phyloP scores from a whole-genome alignment of 2,888 invertebrate species.

The Nemoura dubitans region DNA sequence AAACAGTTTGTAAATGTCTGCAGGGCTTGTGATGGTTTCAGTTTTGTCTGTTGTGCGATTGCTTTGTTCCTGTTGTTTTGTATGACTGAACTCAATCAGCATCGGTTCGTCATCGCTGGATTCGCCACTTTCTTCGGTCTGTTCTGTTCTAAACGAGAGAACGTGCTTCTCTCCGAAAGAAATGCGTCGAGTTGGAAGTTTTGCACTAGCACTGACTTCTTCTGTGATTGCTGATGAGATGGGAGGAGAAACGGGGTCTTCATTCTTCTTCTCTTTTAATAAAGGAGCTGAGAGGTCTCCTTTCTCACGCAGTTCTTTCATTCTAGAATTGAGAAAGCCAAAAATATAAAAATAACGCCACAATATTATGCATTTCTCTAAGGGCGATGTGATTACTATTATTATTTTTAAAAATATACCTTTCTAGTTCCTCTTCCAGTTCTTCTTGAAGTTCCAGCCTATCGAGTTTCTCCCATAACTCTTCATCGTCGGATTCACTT shows the following conservation, averaged over 20 bases:
- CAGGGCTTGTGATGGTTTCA: conserved; percentile 38
- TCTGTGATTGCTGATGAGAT: not conserved
- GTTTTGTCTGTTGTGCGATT: not conserved
- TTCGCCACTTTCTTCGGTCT: conserved; percentile 24
- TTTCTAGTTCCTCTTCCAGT: conserved; percentile 62
- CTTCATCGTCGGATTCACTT: conserved; percentile 58
- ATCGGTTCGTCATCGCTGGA: conserved; percentile 39
- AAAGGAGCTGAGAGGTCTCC: not conserved
- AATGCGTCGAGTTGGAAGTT: conserved; percentile 13
- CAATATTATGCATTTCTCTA: no score
- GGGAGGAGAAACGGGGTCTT: not conserved
- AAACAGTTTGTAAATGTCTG: conserved; percentile 40
- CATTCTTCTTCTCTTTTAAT: not conserved
- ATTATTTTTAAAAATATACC: conserved; percentile 49
- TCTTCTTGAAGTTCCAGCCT: conserved; percentile 70
- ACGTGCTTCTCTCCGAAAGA: conserved; percentile 41
- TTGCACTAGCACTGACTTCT: not conserved
- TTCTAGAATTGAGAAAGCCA: not conserved
- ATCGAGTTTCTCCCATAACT: conserved; percentile 66
- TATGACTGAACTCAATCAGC: conserved; percentile 42
- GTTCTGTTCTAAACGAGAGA: not conserved
- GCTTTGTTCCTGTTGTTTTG: not conserved
- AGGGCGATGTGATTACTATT: no score
- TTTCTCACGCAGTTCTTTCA: not conserved
- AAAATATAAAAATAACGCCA: no score